Percentiles rank a stretch among this genome's conserved stretches.
Conservation (phyloP, 2,797 vertebrate species). For the Antrozous pallidus region DNA sequence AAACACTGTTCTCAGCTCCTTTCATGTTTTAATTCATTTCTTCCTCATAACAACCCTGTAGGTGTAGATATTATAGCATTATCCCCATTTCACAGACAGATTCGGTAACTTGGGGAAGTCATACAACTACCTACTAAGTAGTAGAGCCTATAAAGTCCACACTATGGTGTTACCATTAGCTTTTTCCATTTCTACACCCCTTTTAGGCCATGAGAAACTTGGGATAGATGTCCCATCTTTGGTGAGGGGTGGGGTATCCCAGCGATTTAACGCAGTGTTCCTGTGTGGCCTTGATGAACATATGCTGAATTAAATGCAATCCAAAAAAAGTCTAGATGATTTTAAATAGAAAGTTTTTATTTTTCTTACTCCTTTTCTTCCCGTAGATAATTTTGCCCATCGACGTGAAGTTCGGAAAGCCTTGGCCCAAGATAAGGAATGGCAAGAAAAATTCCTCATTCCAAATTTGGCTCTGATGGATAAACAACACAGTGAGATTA, state of each 20-base stretch:
- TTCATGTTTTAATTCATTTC: not conserved
- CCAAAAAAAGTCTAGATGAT: not conserved
- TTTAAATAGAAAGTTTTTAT: not conserved
- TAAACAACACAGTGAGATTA: constrained; percentile 89
- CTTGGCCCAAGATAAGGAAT: constrained; percentile 87
- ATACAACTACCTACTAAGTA: not conserved
- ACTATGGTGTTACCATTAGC: not conserved
- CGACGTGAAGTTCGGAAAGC: constrained; percentile 87
- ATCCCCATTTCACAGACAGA: not conserved
- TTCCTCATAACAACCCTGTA: not conserved
- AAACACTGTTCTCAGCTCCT: not conserved
- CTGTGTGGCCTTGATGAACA: not conserved
- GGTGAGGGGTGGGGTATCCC: not conserved
- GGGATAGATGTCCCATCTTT: not conserved
- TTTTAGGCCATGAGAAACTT: not conserved
- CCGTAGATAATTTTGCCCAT: constrained; percentile 90
- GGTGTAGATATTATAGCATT: not conserved
- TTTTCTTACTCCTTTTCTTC: not conserved
- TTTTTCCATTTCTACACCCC: not conserved
- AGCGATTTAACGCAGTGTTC: not conserved
- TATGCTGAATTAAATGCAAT: not conserved
- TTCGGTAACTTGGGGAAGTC: not conserved
- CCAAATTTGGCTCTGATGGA: constrained; percentile 86
- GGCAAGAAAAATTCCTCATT: constrained; percentile 89
- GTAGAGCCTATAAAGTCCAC: not conserved